Evolutionary conservation across 2,113 vertebrate genomes (phyloP).

Genomic region (Oreotragus oreotragus): DNA sequence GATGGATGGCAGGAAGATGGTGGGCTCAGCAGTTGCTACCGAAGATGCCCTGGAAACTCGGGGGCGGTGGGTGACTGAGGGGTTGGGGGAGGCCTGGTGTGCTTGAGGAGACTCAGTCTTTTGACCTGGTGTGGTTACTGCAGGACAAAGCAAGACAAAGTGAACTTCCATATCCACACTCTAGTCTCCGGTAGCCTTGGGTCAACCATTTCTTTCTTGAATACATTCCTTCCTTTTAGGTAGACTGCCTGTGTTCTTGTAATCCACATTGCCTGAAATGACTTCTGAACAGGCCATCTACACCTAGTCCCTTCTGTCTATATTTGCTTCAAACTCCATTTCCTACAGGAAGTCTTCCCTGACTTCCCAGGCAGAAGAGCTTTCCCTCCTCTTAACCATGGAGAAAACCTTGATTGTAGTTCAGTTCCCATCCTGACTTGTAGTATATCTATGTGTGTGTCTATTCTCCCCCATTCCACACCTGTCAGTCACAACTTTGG

Average conservation of each 20-base stretch:
- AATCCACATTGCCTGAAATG: background rate
- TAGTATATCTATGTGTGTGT: background rate
- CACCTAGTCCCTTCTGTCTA: background rate
- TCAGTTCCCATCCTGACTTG: background rate
- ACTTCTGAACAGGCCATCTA: background rate
- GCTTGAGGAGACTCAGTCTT: background rate
- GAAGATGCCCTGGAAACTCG: background rate
- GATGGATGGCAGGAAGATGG: background rate
- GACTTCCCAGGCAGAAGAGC: background rate
- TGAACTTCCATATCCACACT: background rate
- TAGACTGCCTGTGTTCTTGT: background rate
- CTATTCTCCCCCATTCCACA: background rate
- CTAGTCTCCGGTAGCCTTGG: background rate
- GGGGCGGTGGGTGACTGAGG: background rate
- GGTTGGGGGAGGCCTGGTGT: background rate
- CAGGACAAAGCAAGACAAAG: background rate
- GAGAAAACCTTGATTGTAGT: background rate
- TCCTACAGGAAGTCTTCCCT: background rate
- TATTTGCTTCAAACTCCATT: background rate
- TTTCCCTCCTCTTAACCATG: background rate
- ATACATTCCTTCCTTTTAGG: background rate
- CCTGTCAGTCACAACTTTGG: background rate
- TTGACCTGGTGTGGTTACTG: background rate
- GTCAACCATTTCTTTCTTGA: background rate
- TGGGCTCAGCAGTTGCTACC: background rate